phyloP scores from a whole-genome alignment of 1,140 invertebrate species.

The Platyura marginata region DNA sequence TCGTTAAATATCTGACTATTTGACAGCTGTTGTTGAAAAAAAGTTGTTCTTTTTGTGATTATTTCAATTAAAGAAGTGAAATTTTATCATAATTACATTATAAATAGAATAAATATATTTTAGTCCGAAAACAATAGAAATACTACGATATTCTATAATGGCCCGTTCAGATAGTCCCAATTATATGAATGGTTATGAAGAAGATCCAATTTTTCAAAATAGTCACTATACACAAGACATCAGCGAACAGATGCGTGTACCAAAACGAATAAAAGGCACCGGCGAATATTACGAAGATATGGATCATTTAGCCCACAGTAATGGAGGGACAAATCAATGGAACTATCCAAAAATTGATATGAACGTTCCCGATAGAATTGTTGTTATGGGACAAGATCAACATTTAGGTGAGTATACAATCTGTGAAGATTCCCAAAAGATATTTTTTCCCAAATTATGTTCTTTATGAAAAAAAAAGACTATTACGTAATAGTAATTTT shows the following conservation, averaged over 20 bases:
- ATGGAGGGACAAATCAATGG: conserved; percentile 38
- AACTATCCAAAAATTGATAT: conserved; percentile 57
- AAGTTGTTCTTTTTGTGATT: too few relatives aligned
- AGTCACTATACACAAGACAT: conserved; percentile 54
- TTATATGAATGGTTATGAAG: conserved; percentile 34
- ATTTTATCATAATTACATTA: too few relatives aligned
- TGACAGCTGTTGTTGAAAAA: too few relatives aligned
- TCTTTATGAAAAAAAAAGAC: too few relatives aligned
- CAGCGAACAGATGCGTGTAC: conserved; percentile 57
- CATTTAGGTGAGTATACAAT: conserved; percentile 34
- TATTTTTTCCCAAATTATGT: too few relatives aligned
- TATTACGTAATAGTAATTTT: too few relatives aligned
- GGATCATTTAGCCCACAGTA: conserved; percentile 28
- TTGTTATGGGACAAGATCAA: conserved; percentile 69
- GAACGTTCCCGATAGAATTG: conserved; percentile 78
- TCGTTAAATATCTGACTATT: too few relatives aligned
- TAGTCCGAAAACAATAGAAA: too few relatives aligned
- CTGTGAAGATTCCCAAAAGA: not conserved
- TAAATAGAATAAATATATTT: too few relatives aligned
- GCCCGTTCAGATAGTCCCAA: conserved; percentile 35
- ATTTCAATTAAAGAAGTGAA: too few relatives aligned
- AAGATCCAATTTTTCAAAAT: conserved; percentile 44
- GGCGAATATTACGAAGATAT: conserved; percentile 44
- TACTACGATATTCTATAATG: too few relatives aligned
- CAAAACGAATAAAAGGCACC: conserved; percentile 52